Base-by-base conservation (phyloP, 2,888 invertebrate species). In the Tetropium fuscum region DNA sequence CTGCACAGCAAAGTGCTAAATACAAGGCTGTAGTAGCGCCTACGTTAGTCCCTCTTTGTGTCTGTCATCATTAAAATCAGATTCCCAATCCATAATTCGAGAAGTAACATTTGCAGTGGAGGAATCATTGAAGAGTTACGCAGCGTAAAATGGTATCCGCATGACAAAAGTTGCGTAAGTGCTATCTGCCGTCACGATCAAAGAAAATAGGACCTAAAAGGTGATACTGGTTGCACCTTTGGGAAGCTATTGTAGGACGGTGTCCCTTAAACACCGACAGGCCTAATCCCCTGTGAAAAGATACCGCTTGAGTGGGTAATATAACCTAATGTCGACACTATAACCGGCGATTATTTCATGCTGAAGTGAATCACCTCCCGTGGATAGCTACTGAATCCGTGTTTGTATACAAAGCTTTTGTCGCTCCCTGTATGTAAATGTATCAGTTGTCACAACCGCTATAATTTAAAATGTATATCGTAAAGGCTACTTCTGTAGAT, bases 251-350 rank as follows among this genome's bases (percentile, higher is more conserved):
- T 48, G 56, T 34, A 49, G 38, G 53, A 43, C 36, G 54, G 32
- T 40, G 51, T 40, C 44, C 47, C 44, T 43, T 20, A 27, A 40
- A 27, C 47, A 13, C 34, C 57, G 53, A 58, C 41, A 44, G 53
- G 41, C 53, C 41, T 66, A 66, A 63, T 66, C 63, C 60, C 49
- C 18, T 38, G 41, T 63, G 63, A 66, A 66, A 59, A 41, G 58
- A 27, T 57, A 58, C 72, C 77, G 78, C 74, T 75, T 72, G 73
- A 72, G 62, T 74, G 76, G 72, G 69, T 76, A 77, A 78, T 78
- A 70, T 74, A 70, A 68, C 73, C 75, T 76, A 76, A 78, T 77
- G 76, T 78, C 76, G 76, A 75, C 78, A 74, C 76, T 71, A 73
- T 73, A 71, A 72, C 38, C 51, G 13, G 20, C 58, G 58, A 54